These are phyloP conservation scores for Netelia virgata DNA, from an alignment of 2,888 invertebrate species.

Conservation along the genomic window DNA sequence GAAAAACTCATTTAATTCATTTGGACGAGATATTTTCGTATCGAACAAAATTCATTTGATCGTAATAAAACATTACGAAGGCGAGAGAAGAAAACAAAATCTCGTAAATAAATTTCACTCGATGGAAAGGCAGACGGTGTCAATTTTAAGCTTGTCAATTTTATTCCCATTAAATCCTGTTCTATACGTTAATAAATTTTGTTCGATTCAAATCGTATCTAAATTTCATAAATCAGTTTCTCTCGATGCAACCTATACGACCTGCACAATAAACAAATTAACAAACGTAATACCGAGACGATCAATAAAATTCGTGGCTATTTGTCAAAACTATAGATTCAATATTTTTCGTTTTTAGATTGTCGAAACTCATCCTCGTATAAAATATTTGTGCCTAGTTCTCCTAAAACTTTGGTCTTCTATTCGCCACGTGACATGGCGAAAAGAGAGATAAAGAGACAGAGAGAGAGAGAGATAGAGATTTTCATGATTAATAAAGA, in stretches of 20 bases:
- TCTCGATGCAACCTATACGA: too few relatives aligned
- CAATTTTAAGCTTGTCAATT: too few relatives aligned
- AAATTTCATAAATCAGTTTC: not conserved
- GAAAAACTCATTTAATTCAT: too few relatives aligned
- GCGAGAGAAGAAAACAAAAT: too few relatives aligned
- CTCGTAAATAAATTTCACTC: too few relatives aligned
- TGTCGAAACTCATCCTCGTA: not conserved
- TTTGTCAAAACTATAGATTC: not conserved
- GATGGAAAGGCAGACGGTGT: too few relatives aligned
- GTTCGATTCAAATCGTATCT: not conserved
- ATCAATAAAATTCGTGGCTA: not conserved
- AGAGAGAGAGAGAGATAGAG: not conserved
- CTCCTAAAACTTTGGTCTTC: not conserved
- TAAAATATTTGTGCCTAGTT: not conserved
- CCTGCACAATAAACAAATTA: too few relatives aligned
- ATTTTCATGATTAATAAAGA: conserved; percentile 19
- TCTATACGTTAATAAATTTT: not conserved
- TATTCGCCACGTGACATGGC: not conserved
- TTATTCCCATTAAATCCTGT: too few relatives aligned
- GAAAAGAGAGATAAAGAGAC: not conserved
- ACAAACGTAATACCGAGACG: not conserved
- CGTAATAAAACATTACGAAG: too few relatives aligned
- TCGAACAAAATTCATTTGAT: too few relatives aligned
- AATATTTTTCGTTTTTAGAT: not conserved
- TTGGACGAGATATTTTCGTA: too few relatives aligned